Evolutionary conservation across 1,140 invertebrate genomes (phyloP).

Genomic region (Adoxophyes honmai): DNA sequence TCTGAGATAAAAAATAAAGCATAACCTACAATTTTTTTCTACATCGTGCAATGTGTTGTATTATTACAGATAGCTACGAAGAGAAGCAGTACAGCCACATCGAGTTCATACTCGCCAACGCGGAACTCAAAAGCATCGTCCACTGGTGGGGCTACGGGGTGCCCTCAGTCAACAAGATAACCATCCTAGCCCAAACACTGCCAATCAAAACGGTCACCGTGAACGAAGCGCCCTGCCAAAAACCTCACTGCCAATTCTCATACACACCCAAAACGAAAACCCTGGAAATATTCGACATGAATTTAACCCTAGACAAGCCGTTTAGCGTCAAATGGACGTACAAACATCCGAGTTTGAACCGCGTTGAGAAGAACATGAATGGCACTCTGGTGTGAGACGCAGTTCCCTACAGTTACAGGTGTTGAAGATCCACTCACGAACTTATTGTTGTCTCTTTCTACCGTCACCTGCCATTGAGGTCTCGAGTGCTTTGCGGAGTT

Average conservation of each 20-base stretch:
- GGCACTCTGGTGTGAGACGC: no score
- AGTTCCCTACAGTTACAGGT: no score
- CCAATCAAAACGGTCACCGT: constrained; percentile 46
- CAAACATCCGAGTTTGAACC: no score
- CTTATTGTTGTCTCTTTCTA: no score
- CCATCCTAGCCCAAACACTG: constrained; percentile 39
- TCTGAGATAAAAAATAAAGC: no score
- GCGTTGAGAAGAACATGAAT: no score
- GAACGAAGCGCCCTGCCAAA: constrained; percentile 41
- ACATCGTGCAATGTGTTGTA: no score
- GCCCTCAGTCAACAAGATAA: constrained; percentile 58
- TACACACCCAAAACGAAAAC: constrained; percentile 43
- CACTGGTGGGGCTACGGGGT: constrained; percentile 76
- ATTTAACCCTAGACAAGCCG: constrained; percentile 53
- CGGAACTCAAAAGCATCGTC: constrained; percentile 67
- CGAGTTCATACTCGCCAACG: constrained; percentile 73
- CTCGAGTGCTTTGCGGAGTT: no score
- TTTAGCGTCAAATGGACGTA: constrained; percentile 54
- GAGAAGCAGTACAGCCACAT: constrained; percentile 79
- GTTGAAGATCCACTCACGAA: no score
- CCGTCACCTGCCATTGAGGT: no score
- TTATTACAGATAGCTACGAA: constrained; percentile 79
- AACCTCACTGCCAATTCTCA: constrained; percentile 36
- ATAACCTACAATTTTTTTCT: no score
- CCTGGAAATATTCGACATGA: constrained; percentile 47